Base-by-base conservation (phyloP, 2,888 invertebrate species). In the Caenorhabditis sp. region DNA sequence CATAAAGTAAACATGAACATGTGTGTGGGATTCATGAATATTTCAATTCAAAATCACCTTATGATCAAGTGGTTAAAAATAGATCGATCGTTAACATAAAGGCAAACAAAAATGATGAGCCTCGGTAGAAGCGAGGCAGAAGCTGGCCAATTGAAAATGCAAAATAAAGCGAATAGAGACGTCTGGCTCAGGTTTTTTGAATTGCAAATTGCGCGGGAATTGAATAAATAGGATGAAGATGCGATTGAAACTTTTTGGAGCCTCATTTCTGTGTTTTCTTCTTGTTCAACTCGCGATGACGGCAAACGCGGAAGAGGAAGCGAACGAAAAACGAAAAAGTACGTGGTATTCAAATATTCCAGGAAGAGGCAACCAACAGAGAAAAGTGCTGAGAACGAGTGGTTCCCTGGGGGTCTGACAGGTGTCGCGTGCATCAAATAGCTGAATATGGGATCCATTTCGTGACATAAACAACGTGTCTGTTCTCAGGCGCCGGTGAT, bases 181-280 rank as follows among this genome's bases (percentile, higher is more conserved):
- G 45, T 55, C 24, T 20, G 52, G 39, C 22, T 22, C 56, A 58
- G 48, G 59, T 45, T 59, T 55, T 70, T 70, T 70, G 70, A 70
- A 70, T 70, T 70, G 70, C 59, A 70, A 70, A 70, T 70, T 43
- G 41, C 20, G 39, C 17, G 32, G 6, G 41, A 63, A 70, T 59
- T 59, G 70, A 53, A 70, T 70, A 70, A 70, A 70, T 59, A 70
- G 70, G 59, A 53, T 45, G 53, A 22, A 41, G 56, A 66, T 66
- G 66, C 48, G 41, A 41, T 56, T 66, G 27, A 50, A 56, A 48
- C 20, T 27, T 20, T 46, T 48, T 48, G 48, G 27, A 56, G 15
- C 39, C 26, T 39, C 27, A 15, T 39, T 46, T 9, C n/a, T 46
- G 46, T 27, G 27, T 17, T 8, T 66, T 20, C 39, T 56, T 7